phyloP scores from a whole-genome alignment of 2,797 vertebrate genomes.

The Poecilia picta region DNA sequence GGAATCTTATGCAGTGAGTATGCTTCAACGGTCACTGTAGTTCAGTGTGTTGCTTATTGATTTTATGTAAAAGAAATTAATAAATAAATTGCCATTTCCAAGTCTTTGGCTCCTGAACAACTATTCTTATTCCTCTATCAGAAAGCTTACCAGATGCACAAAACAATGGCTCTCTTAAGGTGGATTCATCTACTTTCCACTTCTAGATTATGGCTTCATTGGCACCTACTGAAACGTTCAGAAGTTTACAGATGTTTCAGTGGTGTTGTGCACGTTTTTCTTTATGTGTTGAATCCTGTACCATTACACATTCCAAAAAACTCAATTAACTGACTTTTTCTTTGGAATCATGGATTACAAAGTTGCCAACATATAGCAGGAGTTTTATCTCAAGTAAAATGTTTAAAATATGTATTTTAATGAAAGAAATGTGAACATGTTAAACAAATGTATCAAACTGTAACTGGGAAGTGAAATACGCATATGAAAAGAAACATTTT shows the following conservation, averaged over 20 bases:
- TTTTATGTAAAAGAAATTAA: background rate
- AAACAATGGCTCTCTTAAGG: background rate
- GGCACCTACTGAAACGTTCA: background rate
- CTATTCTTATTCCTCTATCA: background rate
- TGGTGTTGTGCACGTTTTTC: background rate
- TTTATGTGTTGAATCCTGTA: background rate
- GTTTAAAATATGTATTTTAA: background rate
- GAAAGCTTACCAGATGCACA: background rate
- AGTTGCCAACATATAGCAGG: background rate
- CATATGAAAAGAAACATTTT: background rate
- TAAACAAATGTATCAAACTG: background rate
- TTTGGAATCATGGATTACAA: background rate
- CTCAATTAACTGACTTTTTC: background rate
- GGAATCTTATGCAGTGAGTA: background rate
- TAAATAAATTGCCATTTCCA: background rate
- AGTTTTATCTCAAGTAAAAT: background rate
- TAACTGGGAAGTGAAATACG: background rate
- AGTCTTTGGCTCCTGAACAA: background rate
- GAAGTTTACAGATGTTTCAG: background rate
- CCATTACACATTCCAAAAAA: background rate
- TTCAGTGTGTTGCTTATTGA: background rate
- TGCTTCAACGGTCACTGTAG: background rate
- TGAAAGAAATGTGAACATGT: background rate
- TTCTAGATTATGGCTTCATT: no score
- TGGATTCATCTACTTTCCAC: background rate